Percentiles rank a stretch among this genome's conserved stretches.
phyloP scores from a whole-genome alignment of 1,140 invertebrate species.

The Sitodiplosis mosellana region DNA sequence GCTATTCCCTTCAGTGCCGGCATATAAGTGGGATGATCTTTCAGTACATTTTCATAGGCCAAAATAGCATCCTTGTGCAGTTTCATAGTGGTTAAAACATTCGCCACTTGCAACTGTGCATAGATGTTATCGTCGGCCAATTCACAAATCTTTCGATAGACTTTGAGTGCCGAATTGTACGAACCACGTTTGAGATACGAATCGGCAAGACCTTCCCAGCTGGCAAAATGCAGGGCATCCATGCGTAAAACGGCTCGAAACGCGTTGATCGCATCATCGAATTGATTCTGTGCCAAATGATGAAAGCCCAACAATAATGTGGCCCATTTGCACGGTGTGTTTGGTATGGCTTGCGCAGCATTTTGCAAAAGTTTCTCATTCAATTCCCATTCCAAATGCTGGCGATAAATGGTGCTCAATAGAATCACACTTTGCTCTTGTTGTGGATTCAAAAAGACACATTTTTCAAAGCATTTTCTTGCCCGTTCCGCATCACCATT shows the following conservation, averaged over 20 bases:
- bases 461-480: constrained; percentile 66
- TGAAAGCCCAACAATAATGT: constrained; percentile 62
- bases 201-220: constrained; percentile 77
- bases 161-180: constrained; percentile 64
- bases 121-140: constrained; percentile 49
- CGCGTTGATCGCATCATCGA: constrained; percentile 49
- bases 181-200: constrained; percentile 69
- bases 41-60: constrained; percentile 48
- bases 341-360: constrained; percentile 31
- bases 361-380: constrained; percentile 47
- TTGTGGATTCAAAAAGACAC: constrained; percentile 49
- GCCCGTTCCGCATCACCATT: constrained; percentile 44
- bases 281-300: constrained; percentile 50
- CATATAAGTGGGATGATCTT: constrained; percentile 39
- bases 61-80: constrained; percentile 47
- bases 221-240: constrained; percentile 45
- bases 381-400: constrained; percentile 42
- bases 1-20: constrained; percentile 61
- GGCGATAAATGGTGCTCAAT: constrained; percentile 54
- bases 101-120: constrained; percentile 60
- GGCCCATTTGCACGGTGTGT: constrained; percentile 48
- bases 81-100: constrained; percentile 53
- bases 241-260: constrained; percentile 56
- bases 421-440: constrained; percentile 45
- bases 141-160: constrained; percentile 57